Evolutionary conservation across 2,113 vertebrate genomes (phyloP).

Genomic region (Caranx melampygus): DNA sequence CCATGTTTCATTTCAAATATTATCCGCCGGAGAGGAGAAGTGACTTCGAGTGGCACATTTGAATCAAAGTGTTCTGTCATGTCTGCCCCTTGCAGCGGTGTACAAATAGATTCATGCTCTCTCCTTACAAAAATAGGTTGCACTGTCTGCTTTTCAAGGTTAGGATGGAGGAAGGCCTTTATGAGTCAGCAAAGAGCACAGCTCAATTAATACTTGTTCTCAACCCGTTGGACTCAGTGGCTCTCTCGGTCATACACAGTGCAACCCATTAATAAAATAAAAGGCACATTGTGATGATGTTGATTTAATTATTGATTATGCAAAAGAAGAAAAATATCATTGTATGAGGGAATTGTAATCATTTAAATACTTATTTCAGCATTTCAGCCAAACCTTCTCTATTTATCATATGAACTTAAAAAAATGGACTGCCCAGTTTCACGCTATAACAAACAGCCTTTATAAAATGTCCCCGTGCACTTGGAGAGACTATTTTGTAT

Average conservation of each 20-base stretch:
- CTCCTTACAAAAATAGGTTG: slow-evolving; percentile 42
- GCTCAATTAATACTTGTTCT: slow-evolving; percentile 45
- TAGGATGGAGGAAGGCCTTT: slow-evolving; percentile 36
- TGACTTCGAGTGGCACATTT: slow-evolving; percentile 54
- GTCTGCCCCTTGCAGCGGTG: slow-evolving; percentile 45
- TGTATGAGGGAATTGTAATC: neutral
- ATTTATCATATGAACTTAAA: neutral
- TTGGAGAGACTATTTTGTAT: neutral
- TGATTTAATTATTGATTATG: neutral
- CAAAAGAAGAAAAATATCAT: neutral
- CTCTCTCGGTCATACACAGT: neutral
- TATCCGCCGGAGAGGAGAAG: slow-evolving; percentile 23
- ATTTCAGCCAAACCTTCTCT: neutral
- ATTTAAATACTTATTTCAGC: neutral
- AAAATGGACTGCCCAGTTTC: neutral
- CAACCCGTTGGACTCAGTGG: slow-evolving; percentile 19
- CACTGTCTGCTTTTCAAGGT: slow-evolving; percentile 68
- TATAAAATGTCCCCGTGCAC: neutral
- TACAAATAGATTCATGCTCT: slow-evolving; percentile 60
- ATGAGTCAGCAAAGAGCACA: slow-evolving; percentile 57
- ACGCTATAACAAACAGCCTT: slow-evolving; percentile 1
- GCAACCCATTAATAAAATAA: slow-evolving; percentile 14
- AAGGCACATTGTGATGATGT: neutral
- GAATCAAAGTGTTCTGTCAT: slow-evolving; percentile 62
- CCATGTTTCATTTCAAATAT: slow-evolving; percentile 55